Base-by-base conservation (phyloP, 2,888 invertebrate species). In the Leptinotarsa tumamoca region DNA sequence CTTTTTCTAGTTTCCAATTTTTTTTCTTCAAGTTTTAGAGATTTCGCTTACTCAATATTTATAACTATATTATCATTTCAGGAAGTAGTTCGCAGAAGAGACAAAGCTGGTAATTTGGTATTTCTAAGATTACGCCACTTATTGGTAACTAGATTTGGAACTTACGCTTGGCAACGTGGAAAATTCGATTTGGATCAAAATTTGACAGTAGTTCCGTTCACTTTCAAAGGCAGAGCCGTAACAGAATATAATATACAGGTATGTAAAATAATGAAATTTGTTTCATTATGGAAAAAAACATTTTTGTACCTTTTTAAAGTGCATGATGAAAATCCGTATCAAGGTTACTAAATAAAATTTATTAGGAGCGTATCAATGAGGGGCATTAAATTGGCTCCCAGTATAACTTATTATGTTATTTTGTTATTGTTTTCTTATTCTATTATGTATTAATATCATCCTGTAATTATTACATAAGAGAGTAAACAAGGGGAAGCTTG, bases 231-330 rank as follows among this genome's bases (percentile, higher is more conserved):
- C 15, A 90, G 95, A 13, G 91, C 92, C 0, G 91, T 95, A 5
- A 91, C 90, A 23, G 94, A 95, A 73, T 89, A 88, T 63, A 95
- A 95, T 84, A 92, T 95, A 80, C 95, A 95, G 90, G 94, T 70
- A 49, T 68, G 77, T 73, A 5, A 27, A 23, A 51, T 52, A 70
- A 43, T 43, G 5, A 43, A n/a, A 21, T 15, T 72, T 54, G 63
- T 17, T 63, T 63, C 27, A 54, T 71, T 56, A 49, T 51, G n/a
- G n/a, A n/a, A n/a, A n/a, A 52, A n/a, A n/a, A n/a, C 15, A 17
- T 43, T 43, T 43, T 43, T 43, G 43, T 0, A 43, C 43, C 4
- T 43, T 43, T 43, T 10, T 43, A 43, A 33, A 33, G 33, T 33
- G 10, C 43, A 10, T 10, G 43, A 43, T 10, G 43, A 43, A 43